These are phyloP conservation scores for Scaptomyza montana DNA, from an alignment of 1,140 invertebrate genomes.

Conservation along the genomic window DNA sequence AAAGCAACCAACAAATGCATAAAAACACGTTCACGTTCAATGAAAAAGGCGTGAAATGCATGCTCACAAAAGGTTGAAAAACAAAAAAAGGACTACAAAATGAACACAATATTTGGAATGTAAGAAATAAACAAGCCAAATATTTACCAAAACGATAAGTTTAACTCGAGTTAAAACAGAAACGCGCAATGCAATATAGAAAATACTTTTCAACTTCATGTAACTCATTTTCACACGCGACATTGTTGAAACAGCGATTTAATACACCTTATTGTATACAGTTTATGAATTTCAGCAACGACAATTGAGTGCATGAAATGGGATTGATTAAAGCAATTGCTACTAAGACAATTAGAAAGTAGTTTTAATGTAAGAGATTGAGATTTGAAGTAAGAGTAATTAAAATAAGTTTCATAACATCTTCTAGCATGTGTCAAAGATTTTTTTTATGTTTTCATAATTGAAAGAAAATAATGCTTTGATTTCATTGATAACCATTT, in stretches of 20 bases:
- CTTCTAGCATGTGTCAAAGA: background rate
- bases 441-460: no score
- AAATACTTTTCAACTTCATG: background rate
- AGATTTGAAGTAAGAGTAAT: background rate
- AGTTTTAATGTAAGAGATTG: no score
- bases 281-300: constrained; percentile 38
- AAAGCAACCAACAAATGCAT: no score
- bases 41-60: constrained; percentile 54
- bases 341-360: no score
- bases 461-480: constrained; percentile 43
- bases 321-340: no score
- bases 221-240: constrained; percentile 52
- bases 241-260: constrained; percentile 28
- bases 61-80: constrained; percentile 26
- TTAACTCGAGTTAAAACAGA: constrained; percentile 4
- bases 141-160: constrained; percentile 60
- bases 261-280: background rate
- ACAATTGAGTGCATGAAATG: constrained; percentile 39
- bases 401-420: background rate
- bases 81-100: constrained; percentile 30
- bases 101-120: constrained; percentile 44
- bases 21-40: background rate
- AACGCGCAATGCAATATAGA: constrained; percentile 26
- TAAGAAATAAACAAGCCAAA: constrained; percentile 55
- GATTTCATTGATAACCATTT: constrained; percentile 19